A percentile compares a stretch with the other conserved stretches of the same genome.
Evolutionary conservation across 1,140 invertebrate genomes (phyloP).

Genomic region (Hypothenemus hampei): DNA sequence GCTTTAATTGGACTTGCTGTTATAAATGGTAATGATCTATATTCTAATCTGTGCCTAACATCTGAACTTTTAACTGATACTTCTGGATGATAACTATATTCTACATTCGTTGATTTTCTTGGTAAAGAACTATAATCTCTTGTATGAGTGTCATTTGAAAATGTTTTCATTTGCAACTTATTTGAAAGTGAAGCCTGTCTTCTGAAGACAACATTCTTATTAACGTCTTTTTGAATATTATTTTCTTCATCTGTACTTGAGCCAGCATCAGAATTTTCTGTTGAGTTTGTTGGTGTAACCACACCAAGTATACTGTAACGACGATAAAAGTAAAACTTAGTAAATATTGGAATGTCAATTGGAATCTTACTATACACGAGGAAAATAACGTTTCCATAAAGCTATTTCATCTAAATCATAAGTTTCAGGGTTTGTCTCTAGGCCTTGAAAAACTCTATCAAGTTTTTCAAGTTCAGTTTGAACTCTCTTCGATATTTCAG

Average conservation of each 20-base stretch:
- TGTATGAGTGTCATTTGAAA: background rate
- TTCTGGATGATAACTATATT: slow-evolving; percentile 20
- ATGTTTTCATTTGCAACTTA: background rate
- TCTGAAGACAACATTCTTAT: background rate
- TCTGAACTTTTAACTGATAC: slow-evolving; percentile 21
- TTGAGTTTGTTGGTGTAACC: slow-evolving; percentile 16
- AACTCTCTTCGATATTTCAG: slow-evolving; percentile 31
- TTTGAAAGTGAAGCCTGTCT: slow-evolving; percentile 4
- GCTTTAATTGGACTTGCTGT: slow-evolving; percentile 1
- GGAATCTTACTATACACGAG: slow-evolving; percentile 23
- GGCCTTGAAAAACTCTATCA: slow-evolving; percentile 31
- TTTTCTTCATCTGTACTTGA: slow-evolving; percentile 22
- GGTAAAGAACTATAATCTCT: slow-evolving; percentile 6
- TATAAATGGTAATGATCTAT: slow-evolving; percentile 26
- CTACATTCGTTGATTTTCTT: slow-evolving; percentile 20
- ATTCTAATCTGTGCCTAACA: slow-evolving; percentile 9
- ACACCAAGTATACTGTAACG: slow-evolving; percentile 25
- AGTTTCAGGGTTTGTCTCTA: slow-evolving; percentile 23
- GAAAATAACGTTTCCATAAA: slow-evolving; percentile 36
- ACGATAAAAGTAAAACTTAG: background rate
- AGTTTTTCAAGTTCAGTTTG: slow-evolving; percentile 33
- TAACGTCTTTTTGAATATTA: background rate
- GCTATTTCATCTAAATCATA: slow-evolving; percentile 35
- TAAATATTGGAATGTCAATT: background rate
- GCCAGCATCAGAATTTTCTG: slow-evolving; percentile 14